Evolutionary conservation across 2,113 vertebrate species (phyloP), one percentile per base, ranked within the genome.

Genomic region (Eolophus roseicapilla): DNA sequence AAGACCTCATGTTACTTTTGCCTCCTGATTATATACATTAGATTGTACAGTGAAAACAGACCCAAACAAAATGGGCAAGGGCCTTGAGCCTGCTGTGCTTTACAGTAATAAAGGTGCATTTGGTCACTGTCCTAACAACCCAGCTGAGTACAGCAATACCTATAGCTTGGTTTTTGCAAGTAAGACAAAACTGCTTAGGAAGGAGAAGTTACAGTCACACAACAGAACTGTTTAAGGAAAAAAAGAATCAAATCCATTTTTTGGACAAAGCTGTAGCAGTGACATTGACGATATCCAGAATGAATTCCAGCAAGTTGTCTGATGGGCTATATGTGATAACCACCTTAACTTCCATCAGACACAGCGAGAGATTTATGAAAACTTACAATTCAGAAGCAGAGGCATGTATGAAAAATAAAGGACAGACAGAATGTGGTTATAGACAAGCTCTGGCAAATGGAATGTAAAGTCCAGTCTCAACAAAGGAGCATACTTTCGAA

Each of bases 401-500:
- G 62, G 14, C 77, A 37, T 16, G 14, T 16, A 64, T 13, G 9
- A 57, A 44, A 76, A 90, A 15, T 11, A 81, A 75, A 77, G 33
- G 52, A 4, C 6, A 13, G 74, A 23, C 2, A 55, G 69, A 12
- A 63, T 17, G 23, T 33, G 28, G 35, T n/a, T 73, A 33, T 3
- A 68, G 63, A 14, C 21, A 68, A 62, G 82, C 19, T 84, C 43
- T 74, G 86, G 80, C 71, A 87, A 50, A 90, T 2, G 3, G 62
- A 37, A 64, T 27, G 62, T 19, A 33, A 86, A 55, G 4, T 50
- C 52, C 28, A 21, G 24, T 74, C 86, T 19, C 55, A 28, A 14
- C 10, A 90, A 44, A 93, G 59, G 20, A 84, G 87, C 97, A 0
- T 98, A 99, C 99, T 99, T 99, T 97, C 98, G 97, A 95, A 99